Evolutionary conservation across 1,140 invertebrate genomes (phyloP).

Genomic region (Parapsyche elsis): DNA sequence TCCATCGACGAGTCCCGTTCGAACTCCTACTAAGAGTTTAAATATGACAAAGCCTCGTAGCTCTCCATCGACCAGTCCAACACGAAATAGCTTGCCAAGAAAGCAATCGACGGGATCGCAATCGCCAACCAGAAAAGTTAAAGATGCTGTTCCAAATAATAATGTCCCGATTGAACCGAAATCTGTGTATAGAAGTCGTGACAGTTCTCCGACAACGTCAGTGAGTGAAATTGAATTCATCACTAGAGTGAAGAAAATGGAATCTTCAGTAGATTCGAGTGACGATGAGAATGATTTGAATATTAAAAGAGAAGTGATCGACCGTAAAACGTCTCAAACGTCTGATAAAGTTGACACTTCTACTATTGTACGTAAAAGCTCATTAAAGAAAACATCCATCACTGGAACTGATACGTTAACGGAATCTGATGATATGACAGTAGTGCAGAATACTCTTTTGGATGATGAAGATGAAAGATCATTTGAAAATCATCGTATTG

Average conservation of each 20-base stretch:
- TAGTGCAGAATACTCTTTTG: constrained; percentile 54
- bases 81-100: constrained; percentile 23
- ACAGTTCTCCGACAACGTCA: constrained; percentile 67
- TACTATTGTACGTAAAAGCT: constrained; percentile 63
- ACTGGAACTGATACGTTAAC: constrained; percentile 11
- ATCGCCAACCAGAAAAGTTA: constrained; percentile 21
- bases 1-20: constrained; percentile 9
- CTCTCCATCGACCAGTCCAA: constrained; percentile 61
- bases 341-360: constrained; percentile 58
- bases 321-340: constrained; percentile 32
- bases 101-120: constrained; percentile 19
- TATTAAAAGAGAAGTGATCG: constrained; percentile 39
- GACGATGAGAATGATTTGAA: constrained; percentile 43
- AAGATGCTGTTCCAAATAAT: constrained; percentile 1
- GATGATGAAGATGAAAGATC: constrained; percentile 57
- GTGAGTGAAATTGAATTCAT: constrained; percentile 66
- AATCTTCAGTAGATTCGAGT: not conserved
- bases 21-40: constrained; percentile 57
- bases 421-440: constrained; percentile 56
- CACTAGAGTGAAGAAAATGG: constrained; percentile 53
- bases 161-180: constrained; percentile 47
- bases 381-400: constrained; percentile 63
- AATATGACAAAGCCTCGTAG: constrained; percentile 58
- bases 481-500: constrained; percentile 56
- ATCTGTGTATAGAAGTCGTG: constrained; percentile 59